These are phyloP conservation scores for Todus mexicanus DNA, from an alignment of 2,797 vertebrate species.

Conservation along the genomic window DNA sequence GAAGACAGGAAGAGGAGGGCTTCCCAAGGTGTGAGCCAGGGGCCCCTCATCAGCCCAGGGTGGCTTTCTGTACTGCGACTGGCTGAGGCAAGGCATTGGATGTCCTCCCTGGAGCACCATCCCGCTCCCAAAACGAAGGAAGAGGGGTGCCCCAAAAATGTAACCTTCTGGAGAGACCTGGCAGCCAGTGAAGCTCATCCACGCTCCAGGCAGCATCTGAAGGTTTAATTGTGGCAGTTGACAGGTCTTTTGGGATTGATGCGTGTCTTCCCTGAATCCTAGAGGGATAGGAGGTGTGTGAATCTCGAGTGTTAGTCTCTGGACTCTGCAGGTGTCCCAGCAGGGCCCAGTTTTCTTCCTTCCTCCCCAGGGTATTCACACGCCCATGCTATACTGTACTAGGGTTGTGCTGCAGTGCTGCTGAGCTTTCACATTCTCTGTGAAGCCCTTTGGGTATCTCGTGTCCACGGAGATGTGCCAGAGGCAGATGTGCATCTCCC, in stretches of 20 bases:
- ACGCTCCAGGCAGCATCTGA: accelerated
- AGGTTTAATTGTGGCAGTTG: background rate
- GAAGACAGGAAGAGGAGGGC: background rate
- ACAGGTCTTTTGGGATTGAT: accelerated
- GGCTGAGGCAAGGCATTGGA: background rate
- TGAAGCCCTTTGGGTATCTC: background rate
- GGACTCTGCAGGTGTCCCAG: background rate
- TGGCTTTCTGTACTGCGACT: background rate
- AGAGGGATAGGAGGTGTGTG: background rate
- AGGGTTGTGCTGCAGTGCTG: background rate
- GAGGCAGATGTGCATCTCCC: background rate
- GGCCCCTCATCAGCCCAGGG: background rate
- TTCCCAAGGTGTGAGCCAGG: background rate
- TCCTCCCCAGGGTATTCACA: background rate
- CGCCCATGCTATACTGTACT: accelerated
- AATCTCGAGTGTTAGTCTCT: background rate
- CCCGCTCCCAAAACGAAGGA: background rate
- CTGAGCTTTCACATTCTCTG: background rate
- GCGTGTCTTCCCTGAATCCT: background rate
- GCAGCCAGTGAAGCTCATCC: background rate
- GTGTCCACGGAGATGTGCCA: accelerated
- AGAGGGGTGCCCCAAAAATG: background rate
- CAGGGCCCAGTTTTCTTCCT: accelerated
- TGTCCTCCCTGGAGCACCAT: background rate
- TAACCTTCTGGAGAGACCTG: background rate